Evolutionary conservation across 2,113 vertebrate species (phyloP).

Genomic region (Thunnus maccoyii): DNA sequence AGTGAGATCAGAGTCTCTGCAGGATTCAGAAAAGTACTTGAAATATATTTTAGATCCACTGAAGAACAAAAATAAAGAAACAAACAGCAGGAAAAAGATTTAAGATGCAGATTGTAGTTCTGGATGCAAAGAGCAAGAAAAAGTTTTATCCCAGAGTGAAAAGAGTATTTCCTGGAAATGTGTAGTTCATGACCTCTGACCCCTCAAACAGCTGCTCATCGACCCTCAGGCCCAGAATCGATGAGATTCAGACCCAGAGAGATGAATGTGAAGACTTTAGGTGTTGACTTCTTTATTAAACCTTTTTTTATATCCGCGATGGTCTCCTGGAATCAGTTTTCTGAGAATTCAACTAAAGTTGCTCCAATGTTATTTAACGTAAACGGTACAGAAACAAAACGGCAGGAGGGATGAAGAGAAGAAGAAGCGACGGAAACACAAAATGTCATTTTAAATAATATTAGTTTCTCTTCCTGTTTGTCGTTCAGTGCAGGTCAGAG

Average conservation of each 20-base stretch:
- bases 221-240: background rate
- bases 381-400: no score
- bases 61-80: background rate
- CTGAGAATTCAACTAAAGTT: background rate
- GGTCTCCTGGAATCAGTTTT: constrained; percentile 6
- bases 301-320: background rate
- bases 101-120: no score
- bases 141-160: background rate
- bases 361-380: no score
- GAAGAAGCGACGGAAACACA: no score
- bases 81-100: background rate
- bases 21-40: constrained; percentile 15
- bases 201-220: background rate
- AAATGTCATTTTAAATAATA: no score
- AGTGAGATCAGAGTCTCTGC: constrained; percentile 8
- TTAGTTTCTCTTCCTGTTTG: no score
- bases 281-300: constrained; percentile 31
- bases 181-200: background rate
- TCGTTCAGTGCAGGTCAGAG: no score
- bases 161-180: constrained; percentile 12
- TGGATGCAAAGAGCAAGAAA: background rate
- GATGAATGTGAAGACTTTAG: background rate
- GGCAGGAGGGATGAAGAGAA: background rate
- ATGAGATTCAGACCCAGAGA: constrained; percentile 22
- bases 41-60: constrained; percentile 12